Evolutionary conservation across 2,113 vertebrate genomes (phyloP), one percentile per base, ranked within the genome.

Genomic region (Hymenochirus boettgeri): DNA sequence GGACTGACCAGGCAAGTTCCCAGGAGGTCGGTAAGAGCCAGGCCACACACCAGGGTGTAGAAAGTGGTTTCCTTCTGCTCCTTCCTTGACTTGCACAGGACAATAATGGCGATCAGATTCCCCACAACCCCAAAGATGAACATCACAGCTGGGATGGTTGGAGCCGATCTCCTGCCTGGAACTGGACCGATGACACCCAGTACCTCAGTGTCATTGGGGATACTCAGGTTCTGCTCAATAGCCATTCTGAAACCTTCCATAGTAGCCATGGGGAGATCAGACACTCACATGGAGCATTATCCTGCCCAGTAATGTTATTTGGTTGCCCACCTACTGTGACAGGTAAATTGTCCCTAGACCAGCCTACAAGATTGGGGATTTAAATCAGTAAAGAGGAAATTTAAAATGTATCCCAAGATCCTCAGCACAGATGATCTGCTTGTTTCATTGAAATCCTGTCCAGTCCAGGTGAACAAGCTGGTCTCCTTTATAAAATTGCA

Each of bases 61-160:
- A 99, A 99, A 5, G 94, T 97, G 1, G 90, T 95, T 81, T 97
- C 96, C 71, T 98, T 97, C 73, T 96, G 90, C 73, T 98, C 94
- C 73, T 93, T 96, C 27, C 93, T 71, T 1, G 95, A 93, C 54
- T 95, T 93, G 70, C 92, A 91, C 17, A 99, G 86, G 19, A 98
- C 96, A 55, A 95, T 91, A 18, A 99, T 95, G 67, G 96, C 96
- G 10, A 91, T 88, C 53, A 93, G 85, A 69, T 99, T 99, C 5
- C 96, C 94, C 75, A 93, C 92, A 71, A 99, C 94, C 10, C 96
- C 96, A 22, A 97, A 90, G 59, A 97, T 90, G 76, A 99, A 99
- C 96, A 98, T 99, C 53, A 96, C 86, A 0, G 82, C 85, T 9
- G 95, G 95, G 74, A 96, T 92, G 71, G 93, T 93, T 66, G 70